Base-by-base conservation (phyloP, 2,113 vertebrate species). In the Zootoca vivipara region DNA sequence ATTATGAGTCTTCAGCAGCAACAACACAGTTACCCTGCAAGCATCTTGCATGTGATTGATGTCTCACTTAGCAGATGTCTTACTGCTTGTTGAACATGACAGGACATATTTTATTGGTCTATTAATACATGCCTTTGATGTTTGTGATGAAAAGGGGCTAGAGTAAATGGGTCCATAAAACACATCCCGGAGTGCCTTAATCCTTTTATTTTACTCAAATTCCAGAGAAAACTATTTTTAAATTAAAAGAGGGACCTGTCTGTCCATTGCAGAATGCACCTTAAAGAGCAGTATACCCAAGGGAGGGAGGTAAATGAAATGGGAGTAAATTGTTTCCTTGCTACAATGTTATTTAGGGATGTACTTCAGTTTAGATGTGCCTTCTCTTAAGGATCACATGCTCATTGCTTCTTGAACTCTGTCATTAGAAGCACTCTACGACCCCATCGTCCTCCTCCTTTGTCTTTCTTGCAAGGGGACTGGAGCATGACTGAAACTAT, bases 61-160 rank as follows among this genome's bases (percentile, higher is more conserved):
- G 80, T 67, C 90, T 94, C 89, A 86, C 90, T 94, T 92, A 94
- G 89, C 90, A 96, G 95, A 94, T 90, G 93, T 89, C 90, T 85
- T 93, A 87, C 67, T 93, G 89, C 92, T 91, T 93, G 92, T 89
- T 95, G 92, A 95, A 95, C 93, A 93, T 84, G 91, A 93, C 92
- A 92, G 35, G 86, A 75, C 73, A 85, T 92, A 90, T 92, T 96
- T 96, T 96, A 96, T 92, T 93, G 85, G 88, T 79, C 94, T 85
- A 12, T 94, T 95, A 96, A 95, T 90, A 93, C 24, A 85, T 0
- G 0, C 64, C 93, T 89, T 93, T 93, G 87, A 90, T 91, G 83
- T 82, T 93, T 92, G 89, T 80, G 87, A 94, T 89, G 72, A 94
- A 92, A 69, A 95, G 81, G 88, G 92, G 69, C 95, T 90, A 90